Evolutionary conservation across 2,113 vertebrate genomes (phyloP), one percentile per base, ranked within the genome.

Genomic region (Poecilia latipinna): DNA sequence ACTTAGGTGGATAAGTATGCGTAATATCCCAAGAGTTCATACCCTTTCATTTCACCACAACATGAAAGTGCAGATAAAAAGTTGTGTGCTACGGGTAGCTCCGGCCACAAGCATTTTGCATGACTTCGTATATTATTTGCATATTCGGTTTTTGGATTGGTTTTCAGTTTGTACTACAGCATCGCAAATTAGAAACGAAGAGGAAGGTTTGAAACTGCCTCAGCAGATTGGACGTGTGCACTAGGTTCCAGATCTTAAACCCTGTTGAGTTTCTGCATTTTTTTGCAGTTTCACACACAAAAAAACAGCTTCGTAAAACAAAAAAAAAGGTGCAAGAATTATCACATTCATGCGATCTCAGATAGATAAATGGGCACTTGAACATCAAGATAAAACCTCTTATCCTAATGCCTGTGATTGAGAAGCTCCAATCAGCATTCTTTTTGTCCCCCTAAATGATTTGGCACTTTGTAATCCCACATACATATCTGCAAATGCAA

Each of bases 81-180:
- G 61, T 6, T 62, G 11, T 4, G 24, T 33, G 26, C 42, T 65
- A 22, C 6, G 10, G 39, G 15, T 32, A 48, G 54, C 39, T 51
- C 24, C 29, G 70, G 31, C 51, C 73, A 35, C 35, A 60, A 44
- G 8, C 12, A 1, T 29, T 80, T 88, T 83, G 72, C 72, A 75
- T 77, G 60, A 28, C 61, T 32, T 60, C 5, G 6, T 13, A 0
- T n/a, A 28, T 22, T 69, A 33, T 80, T 87, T 87, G 71, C 78
- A 78, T 79, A 73, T 74, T 61, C 19, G 15, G 32, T 29, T 80
- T 82, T 29, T 26, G 33, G 39, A 22, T 63, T 69, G 42, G 11
- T 29, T 8, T 62, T 73, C 60, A 62, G 60, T 12, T 12, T 65
- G 31, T 61, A 31, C 37, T 26, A 51, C 19, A 60, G 0, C 19